Evolutionary conservation across 2,888 invertebrate species (phyloP).

Genomic region (Petrolisthes cinctipes): DNA sequence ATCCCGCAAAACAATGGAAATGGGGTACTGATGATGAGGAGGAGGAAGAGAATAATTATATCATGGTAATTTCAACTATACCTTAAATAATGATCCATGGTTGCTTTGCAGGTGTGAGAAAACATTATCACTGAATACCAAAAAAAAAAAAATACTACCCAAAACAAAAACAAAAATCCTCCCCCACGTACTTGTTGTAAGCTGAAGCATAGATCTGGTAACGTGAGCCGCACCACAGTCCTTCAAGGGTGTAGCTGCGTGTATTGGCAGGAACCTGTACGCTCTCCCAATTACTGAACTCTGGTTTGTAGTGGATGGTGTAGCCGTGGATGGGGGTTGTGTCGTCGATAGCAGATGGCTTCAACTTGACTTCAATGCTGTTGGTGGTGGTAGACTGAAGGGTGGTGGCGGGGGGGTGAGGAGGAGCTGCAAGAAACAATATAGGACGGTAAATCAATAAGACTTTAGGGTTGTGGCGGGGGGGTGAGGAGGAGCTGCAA

Average conservation of each 20-base stretch:
- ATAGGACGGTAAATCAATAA: too few relatives aligned
- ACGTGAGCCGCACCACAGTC: conserved; percentile 90
- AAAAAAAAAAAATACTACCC: neutral
- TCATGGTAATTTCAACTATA: too few relatives aligned
- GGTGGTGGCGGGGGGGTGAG: conserved; percentile 81
- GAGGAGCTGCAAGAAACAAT: conserved; percentile 75
- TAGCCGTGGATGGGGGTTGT: conserved; percentile 92
- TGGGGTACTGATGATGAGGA: too few relatives aligned
- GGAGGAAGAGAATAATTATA: too few relatives aligned
- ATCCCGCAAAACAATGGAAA: too few relatives aligned
- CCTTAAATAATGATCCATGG: too few relatives aligned
- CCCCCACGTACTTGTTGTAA: conserved; percentile 82
- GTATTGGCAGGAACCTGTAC: conserved; percentile 67
- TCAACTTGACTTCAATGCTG: conserved; percentile 80
- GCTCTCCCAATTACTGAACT: conserved; percentile 94
- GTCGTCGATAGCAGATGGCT: conserved; percentile 79
- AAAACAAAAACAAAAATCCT: neutral
- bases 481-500: conserved; percentile 80
- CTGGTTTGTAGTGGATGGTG: conserved; percentile 91
- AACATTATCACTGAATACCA: too few relatives aligned
- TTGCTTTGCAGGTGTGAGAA: too few relatives aligned
- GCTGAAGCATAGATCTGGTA: conserved; percentile 95
- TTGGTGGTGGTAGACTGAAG: conserved; percentile 82
- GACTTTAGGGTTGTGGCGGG: conserved; percentile 82
- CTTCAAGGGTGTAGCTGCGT: conserved; percentile 78